phyloP scores from a whole-genome alignment of 2,888 invertebrate genomes.

The Ichneumoninae sp. region DNA sequence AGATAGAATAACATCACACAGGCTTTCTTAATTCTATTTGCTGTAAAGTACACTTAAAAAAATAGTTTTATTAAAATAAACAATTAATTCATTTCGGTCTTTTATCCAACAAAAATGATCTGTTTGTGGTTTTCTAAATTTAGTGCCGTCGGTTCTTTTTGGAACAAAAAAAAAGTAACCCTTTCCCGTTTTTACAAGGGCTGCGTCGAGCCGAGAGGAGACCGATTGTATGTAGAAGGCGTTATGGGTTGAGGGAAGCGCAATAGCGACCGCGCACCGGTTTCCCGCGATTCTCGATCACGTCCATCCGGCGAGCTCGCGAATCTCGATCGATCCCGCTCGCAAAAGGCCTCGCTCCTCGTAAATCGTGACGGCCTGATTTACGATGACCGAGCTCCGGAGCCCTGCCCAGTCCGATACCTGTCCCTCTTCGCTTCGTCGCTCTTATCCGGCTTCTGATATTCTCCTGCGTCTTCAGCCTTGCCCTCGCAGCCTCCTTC shows the following conservation, averaged over 20 bases:
- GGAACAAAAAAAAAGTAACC: background rate
- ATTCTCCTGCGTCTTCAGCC: conserved; percentile 21
- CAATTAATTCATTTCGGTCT: background rate
- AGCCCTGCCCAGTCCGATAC: conserved; percentile 13
- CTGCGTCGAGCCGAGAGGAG: background rate
- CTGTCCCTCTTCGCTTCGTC: background rate
- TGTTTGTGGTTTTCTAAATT: background rate
- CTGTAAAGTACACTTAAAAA: no score
- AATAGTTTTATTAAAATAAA: no score
- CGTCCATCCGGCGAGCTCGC: conserved; percentile 23
- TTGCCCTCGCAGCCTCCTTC: conserved; percentile 3
- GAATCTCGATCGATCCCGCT: conserved; percentile 36
- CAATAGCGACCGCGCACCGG: conserved; percentile 12
- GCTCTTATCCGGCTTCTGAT: background rate
- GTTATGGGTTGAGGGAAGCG: background rate
- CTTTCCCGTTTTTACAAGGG: background rate
- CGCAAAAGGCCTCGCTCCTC: conserved; percentile 53
- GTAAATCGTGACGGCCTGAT: conserved; percentile 57
- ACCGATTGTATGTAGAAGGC: conserved; percentile 21
- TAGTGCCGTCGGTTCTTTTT: background rate
- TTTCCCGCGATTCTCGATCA: conserved; percentile 34
- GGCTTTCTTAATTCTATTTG: no score
- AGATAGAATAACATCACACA: no score
- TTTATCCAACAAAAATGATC: background rate
- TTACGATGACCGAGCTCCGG: conserved; percentile 45